Base-by-base conservation (phyloP, 1,140 invertebrate genomes). In the Brevipalpus yothersi region DNA sequence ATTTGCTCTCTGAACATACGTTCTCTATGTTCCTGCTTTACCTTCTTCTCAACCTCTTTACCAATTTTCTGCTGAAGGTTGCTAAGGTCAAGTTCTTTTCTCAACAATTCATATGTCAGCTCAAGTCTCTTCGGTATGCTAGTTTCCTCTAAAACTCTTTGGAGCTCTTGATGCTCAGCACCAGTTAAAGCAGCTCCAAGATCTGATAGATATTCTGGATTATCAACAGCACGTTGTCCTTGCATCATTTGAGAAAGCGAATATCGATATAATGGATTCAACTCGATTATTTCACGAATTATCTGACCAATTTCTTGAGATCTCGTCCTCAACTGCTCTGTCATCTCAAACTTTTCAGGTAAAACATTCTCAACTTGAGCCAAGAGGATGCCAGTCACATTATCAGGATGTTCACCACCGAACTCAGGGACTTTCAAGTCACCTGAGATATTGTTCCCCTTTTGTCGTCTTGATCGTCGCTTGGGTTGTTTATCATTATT, bases 11-110 rank as follows among this genome's bases (percentile, higher is more conserved):
- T 82, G 23, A 99, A 78, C 72, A 99, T 96, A 68, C 94, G 97
- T 69, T 96, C 96, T 62, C 92, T 74, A 70, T 99, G 93, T 67
- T 93, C 88, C 65, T 93, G 86, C 69, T 97, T 95, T 0, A 99
- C 92, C 73, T 99, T 99, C 72, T 98, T 93, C 69, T 99, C 92
- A 0, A 97, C 92, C 67, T 80, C 76, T 70, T 83, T 82, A 12
- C 92, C 91, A 68, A 99, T 98, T 74, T 97, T 94, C 70, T 95
- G 87, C 70, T 98, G 94, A 23, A 99, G 72, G 70, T 93, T 91
- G 64, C 87, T 93, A 23, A 98, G 70, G 71, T 98, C 92, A 63
- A 85, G 84, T 75, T 98, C 94, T 74, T 98, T 99, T 74, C 98
- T 98, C 41, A 98, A 72, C 39, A 99, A 72, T 0, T 82, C 81